A percentile compares a stretch with the other conserved stretches of the same genome.
Evolutionary conservation across 2,797 vertebrate species (phyloP).

Genomic region (Fringilla coelebs): DNA sequence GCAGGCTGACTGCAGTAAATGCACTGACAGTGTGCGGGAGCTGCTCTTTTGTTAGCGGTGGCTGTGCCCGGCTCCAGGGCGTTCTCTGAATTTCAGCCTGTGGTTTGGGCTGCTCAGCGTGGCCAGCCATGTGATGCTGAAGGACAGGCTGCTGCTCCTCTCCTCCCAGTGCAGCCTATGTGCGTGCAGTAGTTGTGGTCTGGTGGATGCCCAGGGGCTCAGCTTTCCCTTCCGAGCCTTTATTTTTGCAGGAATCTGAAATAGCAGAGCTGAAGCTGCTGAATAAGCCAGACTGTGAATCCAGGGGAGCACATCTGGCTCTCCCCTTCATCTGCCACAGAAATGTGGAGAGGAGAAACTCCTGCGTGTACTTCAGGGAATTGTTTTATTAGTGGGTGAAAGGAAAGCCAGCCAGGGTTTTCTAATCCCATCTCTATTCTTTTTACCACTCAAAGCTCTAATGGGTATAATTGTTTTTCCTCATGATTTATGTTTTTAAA

Average conservation of each 20-base stretch:
- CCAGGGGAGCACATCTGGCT: not conserved
- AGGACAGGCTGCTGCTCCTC: not conserved
- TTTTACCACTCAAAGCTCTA: not conserved
- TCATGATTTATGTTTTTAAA: not conserved
- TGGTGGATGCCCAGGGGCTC: not conserved
- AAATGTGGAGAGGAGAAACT: not conserved
- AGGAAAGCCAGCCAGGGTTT: not conserved
- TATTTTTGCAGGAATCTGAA: conserved; percentile 3
- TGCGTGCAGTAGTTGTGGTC: not conserved
- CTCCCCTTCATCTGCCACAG: not conserved
- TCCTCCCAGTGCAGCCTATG: not conserved
- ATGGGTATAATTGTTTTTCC: not conserved
- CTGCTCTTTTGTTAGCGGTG: not conserved
- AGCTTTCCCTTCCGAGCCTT: not conserved
- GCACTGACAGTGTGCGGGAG: not conserved
- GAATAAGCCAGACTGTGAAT: not conserved
- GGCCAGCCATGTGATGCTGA: not conserved
- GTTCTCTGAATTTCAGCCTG: not conserved
- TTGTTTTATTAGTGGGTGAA: not conserved
- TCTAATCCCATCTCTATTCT: not conserved
- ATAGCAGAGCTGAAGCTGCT: not conserved
- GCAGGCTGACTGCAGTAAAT: not conserved
- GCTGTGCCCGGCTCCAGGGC: not conserved
- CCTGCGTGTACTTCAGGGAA: not conserved
- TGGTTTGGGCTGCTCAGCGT: not conserved